A percentile compares a stretch with the other conserved stretches of the same genome.
Evolutionary conservation across 2,888 invertebrate genomes (phyloP).

Genomic region (Cantharis flavilabris): DNA sequence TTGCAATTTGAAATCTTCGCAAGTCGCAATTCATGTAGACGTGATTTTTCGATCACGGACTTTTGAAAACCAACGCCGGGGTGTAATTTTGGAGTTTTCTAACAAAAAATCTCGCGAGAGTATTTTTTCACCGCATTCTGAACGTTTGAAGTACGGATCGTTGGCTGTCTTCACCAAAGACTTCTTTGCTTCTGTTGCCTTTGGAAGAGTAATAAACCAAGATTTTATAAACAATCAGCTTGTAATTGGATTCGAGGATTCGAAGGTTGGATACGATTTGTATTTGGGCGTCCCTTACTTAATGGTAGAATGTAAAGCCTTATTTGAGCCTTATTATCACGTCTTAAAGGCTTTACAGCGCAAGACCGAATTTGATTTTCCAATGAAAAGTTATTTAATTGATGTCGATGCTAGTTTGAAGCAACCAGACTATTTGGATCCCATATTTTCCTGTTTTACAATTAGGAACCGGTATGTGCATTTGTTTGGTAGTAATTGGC

Average conservation of each 20-base stretch:
- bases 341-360: slow-evolving; percentile 70
- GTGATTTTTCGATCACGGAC: not conserved
- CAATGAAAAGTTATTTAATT: slow-evolving; percentile 72
- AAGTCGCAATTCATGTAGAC: too few species aligned
- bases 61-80: not conserved
- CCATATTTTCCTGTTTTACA: slow-evolving; percentile 22
- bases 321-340: slow-evolving; percentile 80
- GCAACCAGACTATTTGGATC: slow-evolving; percentile 53
- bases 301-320: slow-evolving; percentile 78
- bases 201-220: slow-evolving; percentile 70
- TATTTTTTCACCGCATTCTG: slow-evolving; percentile 43
- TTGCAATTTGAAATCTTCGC: too few species aligned
- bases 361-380: slow-evolving; percentile 62
- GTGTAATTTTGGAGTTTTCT: not conserved
- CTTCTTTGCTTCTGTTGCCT: slow-evolving; percentile 68
- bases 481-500: slow-evolving; percentile 53
- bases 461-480: not conserved
- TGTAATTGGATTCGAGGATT: slow-evolving; percentile 1
- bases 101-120: not conserved
- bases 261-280: too few species aligned
- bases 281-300: slow-evolving; percentile 48
- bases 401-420: slow-evolving; percentile 52
- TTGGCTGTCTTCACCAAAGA: slow-evolving; percentile 75
- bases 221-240: slow-evolving; percentile 59
- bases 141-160: slow-evolving; percentile 72